Conservation (phyloP, 2,888 invertebrate species). For the Crocallis elinguaria region DNA sequence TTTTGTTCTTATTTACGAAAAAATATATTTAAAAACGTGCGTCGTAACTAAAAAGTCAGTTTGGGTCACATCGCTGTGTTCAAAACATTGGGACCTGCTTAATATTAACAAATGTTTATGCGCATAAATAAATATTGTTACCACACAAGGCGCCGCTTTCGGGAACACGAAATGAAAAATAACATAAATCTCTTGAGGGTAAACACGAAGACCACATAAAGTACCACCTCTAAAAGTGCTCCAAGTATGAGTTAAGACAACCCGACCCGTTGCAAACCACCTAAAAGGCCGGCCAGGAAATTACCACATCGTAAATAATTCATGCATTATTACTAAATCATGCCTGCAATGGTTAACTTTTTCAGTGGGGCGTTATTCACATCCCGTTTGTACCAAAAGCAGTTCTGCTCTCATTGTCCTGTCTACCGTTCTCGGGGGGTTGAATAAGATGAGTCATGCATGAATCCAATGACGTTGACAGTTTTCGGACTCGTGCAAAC, state of each 20-base stretch:
- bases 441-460: slow-evolving; percentile 29
- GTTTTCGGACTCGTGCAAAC: slow-evolving; percentile 32
- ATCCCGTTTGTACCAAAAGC: slow-evolving; percentile 50
- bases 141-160: slow-evolving; percentile 18
- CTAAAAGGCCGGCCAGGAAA: slow-evolving; percentile 67
- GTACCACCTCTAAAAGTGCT: slow-evolving; percentile 47
- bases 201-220: slow-evolving; percentile 51
- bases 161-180: slow-evolving; percentile 26
- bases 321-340: slow-evolving; percentile 81
- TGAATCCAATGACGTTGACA: slow-evolving; percentile 32
- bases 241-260: slow-evolving; percentile 44
- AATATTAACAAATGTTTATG: slow-evolving; percentile 15
- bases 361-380: slow-evolving; percentile 61
- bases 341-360: slow-evolving; percentile 69
- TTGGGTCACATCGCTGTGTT: slow-evolving; percentile 4
- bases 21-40: neutral
- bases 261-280: slow-evolving; percentile 50
- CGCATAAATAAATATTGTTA: slow-evolving; percentile 27
- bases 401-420: slow-evolving; percentile 68
- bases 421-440: slow-evolving; percentile 45
- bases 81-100: slow-evolving; percentile 16
- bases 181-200: slow-evolving; percentile 50
- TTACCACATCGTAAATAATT: slow-evolving; percentile 82
- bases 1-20: neutral
- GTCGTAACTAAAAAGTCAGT: slow-evolving; percentile 5